Percentiles rank a stretch among this genome's conserved stretches.
Conservation (phyloP, 35 echinoderm and acorn worm species). For the Lytechinus variegatus region DNA sequence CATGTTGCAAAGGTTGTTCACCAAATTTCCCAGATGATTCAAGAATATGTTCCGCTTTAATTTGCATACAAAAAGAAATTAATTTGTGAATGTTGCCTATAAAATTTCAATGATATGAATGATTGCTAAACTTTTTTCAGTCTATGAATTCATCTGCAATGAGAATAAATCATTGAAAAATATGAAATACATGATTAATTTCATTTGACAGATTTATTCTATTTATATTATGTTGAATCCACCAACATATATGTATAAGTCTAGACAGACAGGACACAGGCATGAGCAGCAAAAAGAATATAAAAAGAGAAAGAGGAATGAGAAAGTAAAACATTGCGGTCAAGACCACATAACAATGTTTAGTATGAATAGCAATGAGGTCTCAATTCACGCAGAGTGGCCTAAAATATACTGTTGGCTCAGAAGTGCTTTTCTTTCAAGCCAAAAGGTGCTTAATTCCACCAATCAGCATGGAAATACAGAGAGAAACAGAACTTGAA, state of each 20-base stretch:
- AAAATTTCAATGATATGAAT: not conserved
- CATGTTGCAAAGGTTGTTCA: not conserved
- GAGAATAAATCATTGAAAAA: not conserved
- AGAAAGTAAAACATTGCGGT: not conserved
- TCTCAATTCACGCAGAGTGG: not conserved
- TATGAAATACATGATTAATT: not conserved
- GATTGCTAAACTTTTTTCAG: not conserved
- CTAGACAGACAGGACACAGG: not conserved
- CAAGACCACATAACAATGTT: not conserved
- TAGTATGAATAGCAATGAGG: not conserved
- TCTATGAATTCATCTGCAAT: not conserved
- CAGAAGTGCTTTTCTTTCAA: not conserved
- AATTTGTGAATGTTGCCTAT: no score
- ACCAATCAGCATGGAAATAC: not conserved
- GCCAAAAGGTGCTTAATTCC: not conserved
- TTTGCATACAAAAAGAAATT: no score
- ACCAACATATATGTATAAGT: no score
- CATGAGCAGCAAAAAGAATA: not conserved
- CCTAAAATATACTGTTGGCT: not conserved
- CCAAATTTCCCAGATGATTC: not conserved
- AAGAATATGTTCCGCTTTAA: no score
- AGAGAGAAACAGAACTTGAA: not conserved
- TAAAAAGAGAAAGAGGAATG: not conserved
- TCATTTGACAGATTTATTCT: not conserved
- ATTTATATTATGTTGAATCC: not conserved